Base-by-base conservation (phyloP, 1,140 invertebrate species). In the Nephotettix cincticeps region DNA sequence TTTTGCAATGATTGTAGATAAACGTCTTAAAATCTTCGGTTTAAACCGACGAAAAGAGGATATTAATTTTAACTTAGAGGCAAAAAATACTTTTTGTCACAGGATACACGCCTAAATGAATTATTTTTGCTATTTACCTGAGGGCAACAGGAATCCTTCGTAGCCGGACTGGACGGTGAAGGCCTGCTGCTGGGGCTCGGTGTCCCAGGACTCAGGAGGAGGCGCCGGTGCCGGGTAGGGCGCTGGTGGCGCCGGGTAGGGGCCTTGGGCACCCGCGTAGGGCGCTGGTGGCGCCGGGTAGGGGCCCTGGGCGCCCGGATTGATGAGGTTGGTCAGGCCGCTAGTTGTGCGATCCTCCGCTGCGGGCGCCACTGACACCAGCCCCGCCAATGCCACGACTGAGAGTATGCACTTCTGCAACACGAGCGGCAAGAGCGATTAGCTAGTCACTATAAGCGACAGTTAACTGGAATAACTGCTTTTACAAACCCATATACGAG, bases 161-260 rank as follows among this genome's bases (percentile, higher is more conserved):
- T 83, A 84, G 19, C 81, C 80, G 1, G 79, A 77, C 68, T 82
- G 80, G 28, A 82, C 75, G 6, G 77, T 75, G 72, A 76, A 79
- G 70, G 71, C 72, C 76, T 64, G 4, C n/a, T 65, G 27, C 27
- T 54, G 3, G 2, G 47, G 14, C n/a, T 51, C 3, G 47, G 4
- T 51, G 47, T 51, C 21, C 47, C 14, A 21, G 47, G 47, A 21
- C 47, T 3, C 3, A 4, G 3, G 4, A 4, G 14, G 47, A 11
- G 4, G 3, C 6, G 47, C 3, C 21, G 14, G 6, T 4, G 47
- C 4, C 6, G 21, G 6, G 3, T 6, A 2, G 3, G 14, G 47
- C 3, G 6, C 6, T 4, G 47, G 21, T 2, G 47, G 6, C 21
- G 47, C 47, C 19, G 47, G 3, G 6, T 6, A 6, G 6, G 36